Evolutionary conservation across 1,140 invertebrate species (phyloP), one percentile per base, ranked within the genome.

Genomic region (Oedothorax gibbosus): DNA sequence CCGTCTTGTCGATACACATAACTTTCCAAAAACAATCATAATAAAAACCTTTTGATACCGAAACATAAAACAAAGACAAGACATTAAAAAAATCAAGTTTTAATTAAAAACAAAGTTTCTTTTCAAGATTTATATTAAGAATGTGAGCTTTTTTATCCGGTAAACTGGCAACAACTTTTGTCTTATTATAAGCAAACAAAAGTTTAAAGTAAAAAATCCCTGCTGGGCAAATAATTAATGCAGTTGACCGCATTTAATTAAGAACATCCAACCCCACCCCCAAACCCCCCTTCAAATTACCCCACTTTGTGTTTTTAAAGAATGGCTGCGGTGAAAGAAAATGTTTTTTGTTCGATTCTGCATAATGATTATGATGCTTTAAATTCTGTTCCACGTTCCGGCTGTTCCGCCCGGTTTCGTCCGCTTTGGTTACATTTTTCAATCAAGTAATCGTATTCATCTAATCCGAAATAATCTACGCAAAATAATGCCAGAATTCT

Each of bases 171-270:
- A 79, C 77, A 79, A 65, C 56, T 77, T 75, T 77, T 20, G 35
- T 79, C 62, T 79, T 79, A 51, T 65, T 65, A 56, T n/a, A 21
- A 77, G 49, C 53, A 15, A 3, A 20, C n/a, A 68, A 79, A 79
- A 66, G 9, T 56, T 66, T 68, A 53, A 54, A 66, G 20, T 54
- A 78, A 65, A 79, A 79, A 79, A 68, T 12, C 50, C n/a, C 56
- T 5, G 14, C 50, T 54, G 20, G n/a, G 60, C 60, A 68, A 66
- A 79, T 79, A 79, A 79, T 79, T 79, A 79, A 79, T 79, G 64
- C 77, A 65, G 77, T 65, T 79, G 77, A 79, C 77, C 64, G 77
- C 62, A 53, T 79, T 79, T 79, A 79, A 79, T 79, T 79, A 66
- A 79, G 60, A 66, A 51, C 60, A 57, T 60, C 9, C 54, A 56